These are phyloP conservation scores for Cheilosia pagana DNA, from an alignment of 2,888 invertebrate genomes.

Conservation along the genomic window DNA sequence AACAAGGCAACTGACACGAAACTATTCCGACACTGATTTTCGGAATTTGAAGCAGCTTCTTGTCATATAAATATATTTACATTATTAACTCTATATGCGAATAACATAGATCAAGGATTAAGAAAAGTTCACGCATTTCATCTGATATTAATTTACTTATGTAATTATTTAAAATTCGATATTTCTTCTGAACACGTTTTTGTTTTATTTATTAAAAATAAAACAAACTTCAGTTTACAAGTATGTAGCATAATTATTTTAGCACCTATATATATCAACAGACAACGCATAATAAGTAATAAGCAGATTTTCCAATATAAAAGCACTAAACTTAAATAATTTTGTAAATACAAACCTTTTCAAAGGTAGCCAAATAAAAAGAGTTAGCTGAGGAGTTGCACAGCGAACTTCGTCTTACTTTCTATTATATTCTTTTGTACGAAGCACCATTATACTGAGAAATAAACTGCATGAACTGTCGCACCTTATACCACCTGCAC, in stretches of 20 bases:
- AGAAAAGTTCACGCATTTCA: too few species aligned
- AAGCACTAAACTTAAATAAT: not conserved
- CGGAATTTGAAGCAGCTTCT: too few species aligned
- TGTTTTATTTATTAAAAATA: not conserved
- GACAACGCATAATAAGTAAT: not conserved
- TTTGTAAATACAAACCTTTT: constrained; percentile 9
- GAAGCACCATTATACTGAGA: constrained; percentile 50
- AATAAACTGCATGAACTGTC: constrained; percentile 59
- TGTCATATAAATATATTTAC: too few species aligned
- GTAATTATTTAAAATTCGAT: too few species aligned
- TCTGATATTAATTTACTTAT: too few species aligned
- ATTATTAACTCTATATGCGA: too few species aligned
- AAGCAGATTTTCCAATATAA: not conserved
- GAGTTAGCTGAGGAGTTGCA: constrained; percentile 84
- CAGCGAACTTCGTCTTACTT: constrained; percentile 30
- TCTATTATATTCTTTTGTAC: constrained; percentile 25
- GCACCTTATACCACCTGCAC: constrained; percentile 67
- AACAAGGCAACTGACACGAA: too few species aligned
- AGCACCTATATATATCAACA: constrained; percentile 23
- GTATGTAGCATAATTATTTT: constrained; percentile 32
- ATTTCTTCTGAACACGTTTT: not conserved
- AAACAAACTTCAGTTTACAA: constrained; percentile 4
- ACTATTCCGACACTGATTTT: too few species aligned
- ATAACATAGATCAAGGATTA: too few species aligned
- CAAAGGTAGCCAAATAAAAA: constrained; percentile 33